Conservation (phyloP, 1,140 invertebrate genomes). For the Drosophila kepulauana region DNA sequence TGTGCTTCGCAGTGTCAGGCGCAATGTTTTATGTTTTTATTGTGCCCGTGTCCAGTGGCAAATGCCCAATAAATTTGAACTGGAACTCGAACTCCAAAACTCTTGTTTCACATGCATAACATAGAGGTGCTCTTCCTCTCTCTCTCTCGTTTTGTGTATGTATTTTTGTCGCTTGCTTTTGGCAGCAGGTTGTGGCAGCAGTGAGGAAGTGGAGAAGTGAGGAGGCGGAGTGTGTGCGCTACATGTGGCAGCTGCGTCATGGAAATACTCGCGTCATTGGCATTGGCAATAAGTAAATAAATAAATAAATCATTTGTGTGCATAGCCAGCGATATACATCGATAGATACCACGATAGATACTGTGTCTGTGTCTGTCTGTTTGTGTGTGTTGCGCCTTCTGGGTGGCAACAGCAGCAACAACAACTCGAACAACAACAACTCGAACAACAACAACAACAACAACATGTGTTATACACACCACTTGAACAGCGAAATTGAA, state of each 20-base stretch:
- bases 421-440: background rate
- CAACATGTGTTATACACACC: conserved; percentile 48
- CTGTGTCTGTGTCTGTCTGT: conserved; percentile 10
- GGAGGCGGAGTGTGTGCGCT: background rate
- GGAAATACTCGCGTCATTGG: conserved; percentile 64
- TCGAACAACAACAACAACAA: no score
- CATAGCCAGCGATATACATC: conserved; percentile 57
- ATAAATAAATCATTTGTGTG: conserved; percentile 81
- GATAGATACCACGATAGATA: conserved; percentile 44
- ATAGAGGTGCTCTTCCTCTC: conserved; percentile 8
- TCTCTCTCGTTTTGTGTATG: background rate
- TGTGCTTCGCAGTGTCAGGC: background rate
- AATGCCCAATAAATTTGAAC: conserved; percentile 54
- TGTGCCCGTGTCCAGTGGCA: conserved; percentile 36
- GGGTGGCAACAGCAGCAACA: conserved; percentile 37
- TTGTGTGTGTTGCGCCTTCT: conserved; percentile 8
- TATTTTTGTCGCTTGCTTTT: background rate
- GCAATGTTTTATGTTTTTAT: conserved; percentile 11
- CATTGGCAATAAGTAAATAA: conserved; percentile 79
- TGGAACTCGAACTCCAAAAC: conserved; percentile 32
- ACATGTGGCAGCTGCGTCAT: conserved; percentile 71
- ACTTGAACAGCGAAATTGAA: conserved; percentile 75
- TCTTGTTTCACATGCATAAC: conserved; percentile 1
- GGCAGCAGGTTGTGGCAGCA: background rate
- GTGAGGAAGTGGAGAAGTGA: background rate